Percentiles rank a stretch among this genome's conserved stretches.
Evolutionary conservation across 2,797 vertebrate species (phyloP).

Genomic region (Clamator glandarius): DNA sequence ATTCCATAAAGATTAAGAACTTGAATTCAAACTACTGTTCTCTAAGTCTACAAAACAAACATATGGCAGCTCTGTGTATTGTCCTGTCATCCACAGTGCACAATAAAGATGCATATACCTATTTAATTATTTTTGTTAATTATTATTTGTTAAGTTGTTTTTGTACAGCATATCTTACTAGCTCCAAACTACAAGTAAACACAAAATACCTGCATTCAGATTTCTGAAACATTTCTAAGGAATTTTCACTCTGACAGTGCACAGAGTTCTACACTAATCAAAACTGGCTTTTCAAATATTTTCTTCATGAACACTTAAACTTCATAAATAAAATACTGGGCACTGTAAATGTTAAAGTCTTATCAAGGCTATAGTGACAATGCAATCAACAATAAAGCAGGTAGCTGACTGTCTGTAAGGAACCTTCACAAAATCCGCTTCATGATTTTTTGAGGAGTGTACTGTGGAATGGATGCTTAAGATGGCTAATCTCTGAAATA

Average conservation of each 20-base stretch:
- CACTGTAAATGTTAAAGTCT: background rate
- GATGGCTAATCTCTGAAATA: background rate
- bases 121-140: background rate
- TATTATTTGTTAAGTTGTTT: background rate
- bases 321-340: background rate
- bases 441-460: background rate
- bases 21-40: background rate
- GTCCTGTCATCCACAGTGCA: background rate
- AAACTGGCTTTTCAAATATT: background rate
- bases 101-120: background rate
- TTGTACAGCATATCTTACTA: background rate
- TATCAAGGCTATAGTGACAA: background rate
- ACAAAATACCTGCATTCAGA: background rate
- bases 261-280: background rate
- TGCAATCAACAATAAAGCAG: background rate
- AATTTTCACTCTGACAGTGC: background rate
- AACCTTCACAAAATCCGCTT: background rate
- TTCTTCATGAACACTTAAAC: background rate
- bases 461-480: background rate
- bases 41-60: background rate
- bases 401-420: background rate
- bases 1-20: background rate
- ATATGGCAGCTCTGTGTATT: background rate
- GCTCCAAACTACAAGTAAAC: background rate
- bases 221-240: background rate